Conservation (phyloP, 2,113 vertebrate species). For the Bubo scandiacus region DNA sequence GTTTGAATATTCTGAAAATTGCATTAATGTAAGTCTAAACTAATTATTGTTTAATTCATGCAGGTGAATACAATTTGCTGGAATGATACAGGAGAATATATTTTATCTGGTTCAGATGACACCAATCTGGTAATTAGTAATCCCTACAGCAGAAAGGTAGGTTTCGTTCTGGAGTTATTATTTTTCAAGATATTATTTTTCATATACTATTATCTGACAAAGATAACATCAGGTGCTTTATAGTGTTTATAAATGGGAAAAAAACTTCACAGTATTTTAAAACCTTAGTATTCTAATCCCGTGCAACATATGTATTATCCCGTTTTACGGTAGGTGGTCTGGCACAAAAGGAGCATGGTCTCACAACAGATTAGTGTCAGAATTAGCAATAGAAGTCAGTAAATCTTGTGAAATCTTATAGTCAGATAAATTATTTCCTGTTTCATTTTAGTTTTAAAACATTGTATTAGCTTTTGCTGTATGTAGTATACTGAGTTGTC, state of each 20-base stretch:
- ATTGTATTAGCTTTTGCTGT: neutral
- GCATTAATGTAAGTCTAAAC: neutral
- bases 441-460: neutral
- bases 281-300: neutral
- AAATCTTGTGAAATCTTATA: conserved; percentile 4
- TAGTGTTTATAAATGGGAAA: neutral
- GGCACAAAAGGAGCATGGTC: conserved; percentile 25
- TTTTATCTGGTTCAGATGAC: conserved; percentile 96
- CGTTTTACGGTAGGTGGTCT: neutral
- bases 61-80: conserved; percentile 99
- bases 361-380: conserved; percentile 41
- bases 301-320: neutral
- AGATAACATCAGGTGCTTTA: neutral
- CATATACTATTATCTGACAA: neutral
- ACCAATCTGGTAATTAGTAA: conserved; percentile 95
- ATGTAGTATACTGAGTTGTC: neutral
- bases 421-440: neutral
- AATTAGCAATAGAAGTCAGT: neutral
- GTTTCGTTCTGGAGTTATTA: neutral
- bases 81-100: conserved; percentile 97
- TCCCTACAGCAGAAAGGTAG: conserved; percentile 97
- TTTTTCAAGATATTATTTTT: neutral
- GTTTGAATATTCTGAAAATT: neutral
- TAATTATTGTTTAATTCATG: conserved; percentile 4
- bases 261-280: neutral